Base-by-base conservation (phyloP, 2,888 invertebrate genomes). In the Exephanes ischioxanthus region DNA sequence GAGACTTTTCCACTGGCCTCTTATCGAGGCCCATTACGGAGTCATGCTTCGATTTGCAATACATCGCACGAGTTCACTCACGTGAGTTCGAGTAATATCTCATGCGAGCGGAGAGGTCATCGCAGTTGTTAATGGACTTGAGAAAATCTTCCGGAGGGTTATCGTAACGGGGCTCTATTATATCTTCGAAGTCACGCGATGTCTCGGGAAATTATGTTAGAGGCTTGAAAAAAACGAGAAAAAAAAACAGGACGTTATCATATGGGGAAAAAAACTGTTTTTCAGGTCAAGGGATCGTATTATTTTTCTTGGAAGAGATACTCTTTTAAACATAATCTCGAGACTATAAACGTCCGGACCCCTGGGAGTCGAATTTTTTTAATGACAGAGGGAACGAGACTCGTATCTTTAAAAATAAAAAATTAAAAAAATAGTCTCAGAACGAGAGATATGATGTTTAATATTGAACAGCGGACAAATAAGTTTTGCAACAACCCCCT, bases 51-150 rank as follows among this genome's bases (percentile, higher is more conserved):
- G 30, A 79, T 48, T 70, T 37, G 48, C 68, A 84, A 80, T 90
- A 89, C 89, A 88, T 89, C 86, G 86, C 92, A 92, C 92, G 93
- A 91, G 93, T 91, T 90, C 87, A 86, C 90, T 92, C 93, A 91
- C 93, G 93, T 92, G 93, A 91, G 86, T 89, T 84, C 53, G 51
- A 85, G 26, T 78, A 87, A 90, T 89, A 87, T 90, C 75, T 75
- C 58, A 66, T 72, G 16, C 77, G 22, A 79, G 7, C 3, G 14
- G 70, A 85, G 80, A 75, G 87, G 84, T 84, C 87, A 78, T 75
- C 82, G 41, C 70, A 73, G 84, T 78, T 68, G 73, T 78, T 67
- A 30, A 75, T 61, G 55, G 16, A 63, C 48, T 22, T 19, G 19
- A 61, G 16, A 45, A 61, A 83, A 83, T 78, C 66, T 75, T 30